These are phyloP conservation scores for Caenorhabditis sp. DNA, from an alignment of 2,888 invertebrate species.

Conservation along the genomic window DNA sequence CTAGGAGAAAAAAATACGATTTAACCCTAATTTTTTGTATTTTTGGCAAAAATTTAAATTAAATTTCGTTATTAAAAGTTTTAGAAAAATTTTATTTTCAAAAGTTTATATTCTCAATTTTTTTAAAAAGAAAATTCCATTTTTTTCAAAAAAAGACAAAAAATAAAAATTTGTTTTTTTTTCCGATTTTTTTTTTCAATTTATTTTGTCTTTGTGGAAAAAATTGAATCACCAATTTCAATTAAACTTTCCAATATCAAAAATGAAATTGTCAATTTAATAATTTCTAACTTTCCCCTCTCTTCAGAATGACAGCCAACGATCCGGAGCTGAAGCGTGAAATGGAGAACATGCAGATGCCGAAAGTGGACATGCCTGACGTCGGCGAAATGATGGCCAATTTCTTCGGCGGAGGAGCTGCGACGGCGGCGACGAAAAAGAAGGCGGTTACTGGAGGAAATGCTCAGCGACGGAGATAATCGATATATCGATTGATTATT, in stretches of 20 bases:
- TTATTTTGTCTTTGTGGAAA: too few relatives aligned
- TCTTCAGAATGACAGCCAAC: conserved; percentile 86
- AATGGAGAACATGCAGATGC: conserved; percentile 80
- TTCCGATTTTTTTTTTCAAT: not conserved
- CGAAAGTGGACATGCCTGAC: conserved; percentile 89
- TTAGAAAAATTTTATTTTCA: too few relatives aligned
- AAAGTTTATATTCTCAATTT: not conserved
- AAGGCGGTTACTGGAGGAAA: conserved; percentile 62
- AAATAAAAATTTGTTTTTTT: not conserved
- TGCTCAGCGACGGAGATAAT: conserved; percentile 28
- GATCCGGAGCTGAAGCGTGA: conserved; percentile 96
- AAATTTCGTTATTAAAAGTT: too few relatives aligned
- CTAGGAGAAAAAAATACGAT: too few relatives aligned
- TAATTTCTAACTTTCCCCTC: too few relatives aligned
- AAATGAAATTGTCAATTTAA: too few relatives aligned
- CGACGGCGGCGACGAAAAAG: conserved; percentile 69
- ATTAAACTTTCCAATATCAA: too few relatives aligned
- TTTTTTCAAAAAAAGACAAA: not conserved
- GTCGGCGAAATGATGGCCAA: conserved; percentile 95
- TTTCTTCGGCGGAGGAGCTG: conserved; percentile 88
- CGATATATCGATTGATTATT: too few relatives aligned
- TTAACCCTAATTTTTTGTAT: not conserved
- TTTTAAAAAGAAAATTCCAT: too few relatives aligned
- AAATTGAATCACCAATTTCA: too few relatives aligned
- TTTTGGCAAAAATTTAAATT: too few relatives aligned